These are phyloP conservation scores for Forbesichthys papilliferus DNA, from an alignment of 2,113 vertebrate genomes.

Conservation along the genomic window DNA sequence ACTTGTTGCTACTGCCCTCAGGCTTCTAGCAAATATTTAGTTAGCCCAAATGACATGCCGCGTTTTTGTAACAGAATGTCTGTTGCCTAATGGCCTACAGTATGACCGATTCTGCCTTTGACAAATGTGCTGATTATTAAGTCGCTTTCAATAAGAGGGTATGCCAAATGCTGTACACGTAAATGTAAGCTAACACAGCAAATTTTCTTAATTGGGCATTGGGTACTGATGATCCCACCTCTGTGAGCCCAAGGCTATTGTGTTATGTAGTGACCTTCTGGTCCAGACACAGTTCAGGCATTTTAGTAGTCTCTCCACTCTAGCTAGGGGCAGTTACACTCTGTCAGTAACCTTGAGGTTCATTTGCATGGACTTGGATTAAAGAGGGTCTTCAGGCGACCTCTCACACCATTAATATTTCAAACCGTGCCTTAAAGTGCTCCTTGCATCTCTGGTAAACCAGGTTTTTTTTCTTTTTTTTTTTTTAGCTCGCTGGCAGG, in stretches of 20 bases:
- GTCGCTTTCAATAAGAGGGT: no score
- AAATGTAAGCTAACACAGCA: no score
- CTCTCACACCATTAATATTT: constrained; percentile 52
- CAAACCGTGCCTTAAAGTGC: constrained; percentile 40
- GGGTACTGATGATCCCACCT: neutral
- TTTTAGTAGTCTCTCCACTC: constrained; percentile 42
- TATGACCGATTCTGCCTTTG: no score
- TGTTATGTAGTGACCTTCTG: constrained; percentile 31
- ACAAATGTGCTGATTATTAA: no score
- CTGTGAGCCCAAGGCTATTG: constrained; percentile 41
- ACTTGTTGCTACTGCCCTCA: no score
- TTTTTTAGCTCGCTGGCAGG: neutral
- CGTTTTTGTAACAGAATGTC: no score
- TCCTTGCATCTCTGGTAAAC: constrained; percentile 37
- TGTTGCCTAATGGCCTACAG: no score
- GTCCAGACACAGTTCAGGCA: constrained; percentile 38
- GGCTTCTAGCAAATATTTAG: no score
- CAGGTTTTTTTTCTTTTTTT: neutral
- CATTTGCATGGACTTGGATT: constrained; percentile 57
- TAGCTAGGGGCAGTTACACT: constrained; percentile 41
- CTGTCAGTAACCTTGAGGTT: constrained; percentile 55
- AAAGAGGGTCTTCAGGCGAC: constrained; percentile 43
- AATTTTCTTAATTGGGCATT: no score
- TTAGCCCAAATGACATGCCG: no score
- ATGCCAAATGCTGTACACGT: no score